Base-by-base conservation (phyloP, 2,113 vertebrate species). In the Thalassarche chlororhynchos region DNA sequence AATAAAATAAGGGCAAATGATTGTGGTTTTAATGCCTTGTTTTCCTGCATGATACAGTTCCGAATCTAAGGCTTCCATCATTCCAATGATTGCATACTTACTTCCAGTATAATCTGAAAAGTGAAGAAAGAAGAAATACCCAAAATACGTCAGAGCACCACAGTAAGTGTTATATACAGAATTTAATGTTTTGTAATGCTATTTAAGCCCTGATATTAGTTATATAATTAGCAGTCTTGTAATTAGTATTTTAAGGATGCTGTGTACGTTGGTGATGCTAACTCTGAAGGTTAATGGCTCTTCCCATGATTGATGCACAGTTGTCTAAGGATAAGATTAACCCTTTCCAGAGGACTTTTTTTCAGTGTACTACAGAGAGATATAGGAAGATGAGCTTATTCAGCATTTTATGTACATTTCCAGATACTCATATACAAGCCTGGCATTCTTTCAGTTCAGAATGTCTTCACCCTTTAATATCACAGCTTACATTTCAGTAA, bases 1-100 rank as follows among this genome's bases (percentile, higher is more conserved):
- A 87, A 99, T 96, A 96, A 99, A 99, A 96, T 97, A 98, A 14
- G 98, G 98, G 71, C 98, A 99, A 77, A 99, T 96, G 5, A 99
- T 98, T 26, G 99, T 99, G n/a, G 98, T 99, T 96, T 99, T 99
- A 46, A 99, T 71, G 21, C 99, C 98, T 10, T 82, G 57, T 95
- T 99, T 99, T 40, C 98, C 98, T 42, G 44, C 81, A 7, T 96
- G 97, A 70, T 98, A 51, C 72, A 99, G 65, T 81, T 99, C 99
- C 14, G 98, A 96, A 42, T 97, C 97, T 68, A 99, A 94, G 1
- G 98, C 98, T 97, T 99, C 99, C 17, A 99, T 98, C 97, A 99
- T 98, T 15, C 98, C 98, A 31, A 99, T 87, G 15, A 98, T 62
- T 29, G 98, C 98, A 95, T 93, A 96, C 61, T 99, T 99, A 94